These are phyloP conservation scores for Troides aeacus DNA, from an alignment of 2,888 invertebrate genomes.

Conservation along the genomic window DNA sequence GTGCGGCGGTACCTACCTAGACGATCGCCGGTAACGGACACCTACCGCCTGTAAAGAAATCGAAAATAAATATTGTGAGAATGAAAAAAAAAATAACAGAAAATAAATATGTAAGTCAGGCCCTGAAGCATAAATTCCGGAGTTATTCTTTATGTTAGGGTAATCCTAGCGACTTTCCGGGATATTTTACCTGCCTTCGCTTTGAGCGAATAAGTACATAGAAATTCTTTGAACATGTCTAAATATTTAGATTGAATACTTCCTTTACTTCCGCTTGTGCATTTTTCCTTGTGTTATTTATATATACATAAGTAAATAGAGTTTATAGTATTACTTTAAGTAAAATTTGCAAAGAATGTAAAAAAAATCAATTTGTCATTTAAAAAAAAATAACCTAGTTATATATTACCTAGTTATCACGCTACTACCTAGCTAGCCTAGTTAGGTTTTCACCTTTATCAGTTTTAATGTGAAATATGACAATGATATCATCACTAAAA, in stretches of 20 bases:
- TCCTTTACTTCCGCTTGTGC: background rate
- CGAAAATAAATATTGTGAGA: background rate
- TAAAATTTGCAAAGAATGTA: background rate
- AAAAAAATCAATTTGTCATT: background rate
- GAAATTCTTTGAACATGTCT: slow-evolving; percentile 17
- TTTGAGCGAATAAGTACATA: slow-evolving; percentile 12
- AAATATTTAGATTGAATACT: slow-evolving; percentile 8
- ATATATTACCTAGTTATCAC: too few species aligned
- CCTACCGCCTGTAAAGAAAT: background rate
- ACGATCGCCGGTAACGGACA: too few species aligned
- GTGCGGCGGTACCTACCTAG: too few species aligned
- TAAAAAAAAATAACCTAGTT: too few species aligned
- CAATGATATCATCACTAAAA: too few species aligned
- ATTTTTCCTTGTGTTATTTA: background rate
- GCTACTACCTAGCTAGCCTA: too few species aligned
- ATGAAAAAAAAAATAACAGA: background rate
- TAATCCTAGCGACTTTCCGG: slow-evolving; percentile 20
- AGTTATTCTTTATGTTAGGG: slow-evolving; percentile 26
- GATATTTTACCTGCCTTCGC: slow-evolving; percentile 20
- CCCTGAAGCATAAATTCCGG: slow-evolving; percentile 16
- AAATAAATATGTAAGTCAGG: slow-evolving; percentile 21
- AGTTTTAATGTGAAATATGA: too few species aligned
- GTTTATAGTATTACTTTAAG: background rate
- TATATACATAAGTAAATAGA: background rate
- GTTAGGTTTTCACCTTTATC: too few species aligned